Conservation (phyloP, 2,797 vertebrate genomes). For the Rhadinocentrus ornatus region DNA sequence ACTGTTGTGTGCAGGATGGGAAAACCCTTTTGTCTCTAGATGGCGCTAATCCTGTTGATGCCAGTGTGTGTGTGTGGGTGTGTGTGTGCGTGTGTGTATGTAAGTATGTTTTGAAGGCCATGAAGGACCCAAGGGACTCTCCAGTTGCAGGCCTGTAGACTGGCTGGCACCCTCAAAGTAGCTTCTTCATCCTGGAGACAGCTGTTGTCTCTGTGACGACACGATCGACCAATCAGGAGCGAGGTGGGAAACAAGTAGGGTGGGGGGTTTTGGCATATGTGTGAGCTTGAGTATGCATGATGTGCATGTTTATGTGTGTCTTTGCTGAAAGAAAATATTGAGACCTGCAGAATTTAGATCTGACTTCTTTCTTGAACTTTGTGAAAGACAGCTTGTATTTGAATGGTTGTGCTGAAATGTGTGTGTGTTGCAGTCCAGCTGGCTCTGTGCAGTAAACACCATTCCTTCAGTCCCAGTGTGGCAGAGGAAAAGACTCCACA, state of each 20-base stretch:
- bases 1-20: constrained; percentile 1
- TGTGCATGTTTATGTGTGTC: constrained; percentile 37
- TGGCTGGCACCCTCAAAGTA: constrained; percentile 90
- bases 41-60: constrained; percentile 68
- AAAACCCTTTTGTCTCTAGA: constrained; percentile 61
- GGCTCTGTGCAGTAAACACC: constrained; percentile 85
- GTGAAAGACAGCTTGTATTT: constrained; percentile 2
- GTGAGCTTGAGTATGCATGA: constrained; percentile 38
- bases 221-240: constrained; percentile 77
- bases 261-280: constrained; percentile 31
- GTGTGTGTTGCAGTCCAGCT: constrained; percentile 72
- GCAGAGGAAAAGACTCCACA: constrained; percentile 70
- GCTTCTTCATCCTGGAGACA: constrained; percentile 89
- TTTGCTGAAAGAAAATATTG: constrained; percentile 24
- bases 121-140: constrained; percentile 80
- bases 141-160: constrained; percentile 89
- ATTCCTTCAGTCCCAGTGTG: constrained; percentile 77
- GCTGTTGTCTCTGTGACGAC: constrained; percentile 88
- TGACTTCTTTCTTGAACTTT: not conserved
- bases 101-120: constrained; percentile 71
- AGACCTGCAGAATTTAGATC: constrained; percentile 1
- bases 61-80: constrained; percentile 20
- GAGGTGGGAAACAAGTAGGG: constrained; percentile 26
- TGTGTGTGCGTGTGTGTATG: constrained; percentile 34
- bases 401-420: not conserved